phyloP scores from a whole-genome alignment of 2,113 vertebrate species.

The Xenotilapia flavipinnis region DNA sequence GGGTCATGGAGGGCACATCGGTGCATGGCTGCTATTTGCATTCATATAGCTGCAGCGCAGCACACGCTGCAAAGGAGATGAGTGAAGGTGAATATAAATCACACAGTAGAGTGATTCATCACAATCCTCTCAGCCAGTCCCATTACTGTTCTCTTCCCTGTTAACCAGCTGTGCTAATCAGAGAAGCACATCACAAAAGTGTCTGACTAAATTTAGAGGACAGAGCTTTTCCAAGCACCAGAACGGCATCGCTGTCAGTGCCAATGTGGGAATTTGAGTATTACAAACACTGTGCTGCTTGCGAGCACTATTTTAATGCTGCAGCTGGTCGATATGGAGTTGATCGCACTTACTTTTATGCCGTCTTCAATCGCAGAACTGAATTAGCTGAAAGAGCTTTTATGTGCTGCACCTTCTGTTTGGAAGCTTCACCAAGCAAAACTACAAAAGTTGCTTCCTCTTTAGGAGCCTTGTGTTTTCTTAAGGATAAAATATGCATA shows the following conservation, averaged over 20 bases:
- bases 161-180: background rate
- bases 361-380: background rate
- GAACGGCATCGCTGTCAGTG: background rate
- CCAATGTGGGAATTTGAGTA: background rate
- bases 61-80: background rate
- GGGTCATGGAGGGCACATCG: background rate
- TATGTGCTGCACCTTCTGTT: background rate
- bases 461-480: background rate
- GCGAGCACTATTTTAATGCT: background rate
- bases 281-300: background rate
- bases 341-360: background rate
- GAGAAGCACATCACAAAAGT: background rate
- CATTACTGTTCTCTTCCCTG: background rate
- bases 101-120: background rate
- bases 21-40: background rate
- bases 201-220: background rate
- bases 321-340: background rate
- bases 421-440: background rate
- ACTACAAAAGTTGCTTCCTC: rapidly evolving
- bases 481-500: background rate
- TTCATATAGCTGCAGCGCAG: background rate
- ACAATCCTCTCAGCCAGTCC: background rate
- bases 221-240: background rate
- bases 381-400: background rate
- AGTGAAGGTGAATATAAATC: slow-evolving; percentile 3